Evolutionary conservation across 2,113 vertebrate species (phyloP), one percentile per base, ranked within the genome.

Genomic region (Pluvianellus socialis): DNA sequence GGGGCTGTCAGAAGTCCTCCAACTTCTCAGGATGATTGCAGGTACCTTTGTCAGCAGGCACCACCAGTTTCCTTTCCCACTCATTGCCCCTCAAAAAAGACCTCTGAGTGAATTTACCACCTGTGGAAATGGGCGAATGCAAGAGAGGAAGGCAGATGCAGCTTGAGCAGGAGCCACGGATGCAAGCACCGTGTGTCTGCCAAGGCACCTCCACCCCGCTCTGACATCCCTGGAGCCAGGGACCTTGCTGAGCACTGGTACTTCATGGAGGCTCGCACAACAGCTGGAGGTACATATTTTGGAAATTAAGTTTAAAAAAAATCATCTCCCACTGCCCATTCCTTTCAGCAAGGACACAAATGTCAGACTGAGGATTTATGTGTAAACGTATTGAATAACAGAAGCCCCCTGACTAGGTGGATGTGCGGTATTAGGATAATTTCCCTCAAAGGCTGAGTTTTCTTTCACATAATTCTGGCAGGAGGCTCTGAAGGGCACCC

Each of bases 151-250:
- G 67, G 40, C 63, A 66, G 53, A 81, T 12, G 0, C 1, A 3
- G 58, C 35, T 79, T 80, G 72, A 30, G 40, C 49, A 68, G n/a
- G 63, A 88, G 55, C 50, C 58, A 28, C 52, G 15, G 17, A 33
- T 74, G 44, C 56, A 71, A 33, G 24, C n/a, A 3, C 18, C 2
- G 0, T 79, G 17, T 53, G 38, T 84, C 76, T 81, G 38, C 33
- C 35, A 45, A 32, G 44, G 26, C 40, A 52, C 66, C 61, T 79
- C 0, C 0, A 49, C 20, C 56, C 26, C 1, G 4, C 33, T 72
- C 42, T 91, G 38, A 52, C 15, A 24, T 42, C 33, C 35, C 61
- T 2, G 4, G 24, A 79, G 42, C 0, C 0, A 71, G 70, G 33
- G n/a, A 62, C 8, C 33, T 85, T 3, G 3, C 52, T 59, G 81